Evolutionary conservation across 2,113 vertebrate genomes (phyloP).

Genomic region (Cyprichromis sp.): DNA sequence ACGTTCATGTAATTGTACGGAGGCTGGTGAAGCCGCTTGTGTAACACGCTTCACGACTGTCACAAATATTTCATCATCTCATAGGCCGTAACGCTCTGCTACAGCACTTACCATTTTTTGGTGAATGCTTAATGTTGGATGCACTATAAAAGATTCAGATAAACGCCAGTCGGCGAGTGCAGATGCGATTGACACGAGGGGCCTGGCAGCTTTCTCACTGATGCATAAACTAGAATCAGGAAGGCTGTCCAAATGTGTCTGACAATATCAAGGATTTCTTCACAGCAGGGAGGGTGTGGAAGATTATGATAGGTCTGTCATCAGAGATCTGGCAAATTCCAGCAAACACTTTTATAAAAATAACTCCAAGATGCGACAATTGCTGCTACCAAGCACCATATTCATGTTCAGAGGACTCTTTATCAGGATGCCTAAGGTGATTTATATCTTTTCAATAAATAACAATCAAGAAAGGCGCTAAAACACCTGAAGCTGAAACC

Average conservation of each 20-base stretch:
- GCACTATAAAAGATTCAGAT: constrained; percentile 34
- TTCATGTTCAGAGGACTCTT: background rate
- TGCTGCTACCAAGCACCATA: background rate
- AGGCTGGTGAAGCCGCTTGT: background rate
- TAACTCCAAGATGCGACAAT: background rate
- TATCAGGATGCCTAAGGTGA: background rate
- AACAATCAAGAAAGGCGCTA: background rate
- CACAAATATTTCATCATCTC: constrained; percentile 30
- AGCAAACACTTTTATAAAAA: background rate
- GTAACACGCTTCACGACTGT: background rate
- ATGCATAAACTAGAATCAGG: constrained; percentile 24
- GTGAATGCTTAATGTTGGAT: constrained; percentile 16
- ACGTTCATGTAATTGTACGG: background rate
- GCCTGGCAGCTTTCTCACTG: constrained; percentile 25
- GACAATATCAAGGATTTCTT: constrained; percentile 18
- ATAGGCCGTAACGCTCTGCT: background rate
- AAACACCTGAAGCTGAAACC: background rate
- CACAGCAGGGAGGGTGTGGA: background rate
- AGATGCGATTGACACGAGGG: constrained; percentile 44
- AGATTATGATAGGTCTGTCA: constrained; percentile 34
- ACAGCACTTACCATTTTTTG: constrained; percentile 10
- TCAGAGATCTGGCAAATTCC: constrained; percentile 16
- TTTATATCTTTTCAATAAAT: background rate
- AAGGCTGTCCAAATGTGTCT: constrained; percentile 36
- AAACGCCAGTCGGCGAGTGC: constrained; percentile 2